These are phyloP conservation scores for Stenurella melanura DNA, from an alignment of 2,888 invertebrate genomes.

Conservation along the genomic window DNA sequence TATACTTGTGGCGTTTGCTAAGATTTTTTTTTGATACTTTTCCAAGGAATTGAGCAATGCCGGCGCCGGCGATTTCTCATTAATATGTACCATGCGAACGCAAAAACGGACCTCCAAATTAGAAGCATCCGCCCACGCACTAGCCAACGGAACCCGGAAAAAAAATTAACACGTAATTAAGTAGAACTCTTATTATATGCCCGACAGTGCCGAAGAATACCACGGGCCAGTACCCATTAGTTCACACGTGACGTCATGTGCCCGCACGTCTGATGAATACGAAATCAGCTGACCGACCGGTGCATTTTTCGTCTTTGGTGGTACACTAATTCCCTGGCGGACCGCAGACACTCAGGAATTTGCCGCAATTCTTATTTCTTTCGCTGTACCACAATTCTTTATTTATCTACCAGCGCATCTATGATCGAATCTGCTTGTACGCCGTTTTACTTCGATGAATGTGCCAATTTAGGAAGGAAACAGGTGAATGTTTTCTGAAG, in stretches of 20 bases:
- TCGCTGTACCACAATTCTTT: neutral
- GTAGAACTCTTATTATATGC: neutral
- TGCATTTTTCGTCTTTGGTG: slow-evolving; percentile 26
- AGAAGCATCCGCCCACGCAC: slow-evolving; percentile 12
- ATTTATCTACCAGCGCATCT: neutral
- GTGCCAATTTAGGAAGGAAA: slow-evolving; percentile 4
- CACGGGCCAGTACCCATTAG: slow-evolving; percentile 44
- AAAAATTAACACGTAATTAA: slow-evolving; percentile 14
- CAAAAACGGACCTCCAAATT: neutral
- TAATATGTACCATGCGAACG: neutral
- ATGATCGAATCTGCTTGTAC: neutral
- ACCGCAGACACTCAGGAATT: slow-evolving; percentile 21
- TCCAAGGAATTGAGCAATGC: no score
- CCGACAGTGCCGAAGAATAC: neutral
- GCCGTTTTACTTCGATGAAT: neutral
- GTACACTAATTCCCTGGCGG: slow-evolving; percentile 19
- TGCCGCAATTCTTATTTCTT: neutral
- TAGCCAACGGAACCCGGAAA: neutral
- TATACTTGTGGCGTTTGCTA: no score
- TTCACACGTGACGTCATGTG: slow-evolving; percentile 44
- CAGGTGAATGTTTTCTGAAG: neutral
- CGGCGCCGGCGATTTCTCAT: neutral
- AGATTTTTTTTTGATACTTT: no score
- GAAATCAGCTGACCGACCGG: slow-evolving; percentile 37
- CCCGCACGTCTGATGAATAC: slow-evolving; percentile 38